Conservation (phyloP, 2,888 invertebrate genomes). For the Tipula vernalis region DNA sequence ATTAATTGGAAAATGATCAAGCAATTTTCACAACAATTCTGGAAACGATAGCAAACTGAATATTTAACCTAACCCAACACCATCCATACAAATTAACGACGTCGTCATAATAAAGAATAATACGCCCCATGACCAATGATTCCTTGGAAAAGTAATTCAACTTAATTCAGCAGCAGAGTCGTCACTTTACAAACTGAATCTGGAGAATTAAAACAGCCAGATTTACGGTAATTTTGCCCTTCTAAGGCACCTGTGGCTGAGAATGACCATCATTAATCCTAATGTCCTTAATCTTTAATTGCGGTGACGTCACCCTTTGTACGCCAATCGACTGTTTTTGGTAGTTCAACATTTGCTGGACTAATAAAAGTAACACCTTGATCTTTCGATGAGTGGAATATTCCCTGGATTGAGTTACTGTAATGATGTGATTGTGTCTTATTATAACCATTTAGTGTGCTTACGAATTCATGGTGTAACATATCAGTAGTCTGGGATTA, state of each 20-base stretch:
- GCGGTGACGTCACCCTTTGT: conserved; percentile 70
- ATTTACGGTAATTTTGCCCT: conserved; percentile 75
- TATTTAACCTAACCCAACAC: no score
- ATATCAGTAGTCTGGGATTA: conserved; percentile 63
- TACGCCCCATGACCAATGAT: no score
- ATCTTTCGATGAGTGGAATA: conserved; percentile 18
- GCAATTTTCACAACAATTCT: no score
- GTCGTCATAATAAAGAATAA: no score
- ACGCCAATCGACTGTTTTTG: conserved; percentile 74
- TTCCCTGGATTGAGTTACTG: conserved; percentile 21
- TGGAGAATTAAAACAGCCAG: no score
- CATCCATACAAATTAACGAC: no score
- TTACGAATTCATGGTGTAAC: conserved; percentile 70
- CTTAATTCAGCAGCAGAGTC: no score
- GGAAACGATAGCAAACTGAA: no score
- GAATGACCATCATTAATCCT: conserved; percentile 91
- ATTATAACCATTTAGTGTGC: conserved; percentile 55
- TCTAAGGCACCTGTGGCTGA: conserved; percentile 86
- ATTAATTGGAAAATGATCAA: no score
- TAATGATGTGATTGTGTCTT: conserved; percentile 23
- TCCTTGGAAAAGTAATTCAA: no score
- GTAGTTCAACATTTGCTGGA: conserved; percentile 49
- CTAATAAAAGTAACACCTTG: conserved; percentile 28
- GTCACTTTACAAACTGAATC: no score
- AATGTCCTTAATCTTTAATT: conserved; percentile 76